These are phyloP conservation scores for Parnassius mnemosyne DNA, from an alignment of 2,888 invertebrate genomes.

Conservation along the genomic window DNA sequence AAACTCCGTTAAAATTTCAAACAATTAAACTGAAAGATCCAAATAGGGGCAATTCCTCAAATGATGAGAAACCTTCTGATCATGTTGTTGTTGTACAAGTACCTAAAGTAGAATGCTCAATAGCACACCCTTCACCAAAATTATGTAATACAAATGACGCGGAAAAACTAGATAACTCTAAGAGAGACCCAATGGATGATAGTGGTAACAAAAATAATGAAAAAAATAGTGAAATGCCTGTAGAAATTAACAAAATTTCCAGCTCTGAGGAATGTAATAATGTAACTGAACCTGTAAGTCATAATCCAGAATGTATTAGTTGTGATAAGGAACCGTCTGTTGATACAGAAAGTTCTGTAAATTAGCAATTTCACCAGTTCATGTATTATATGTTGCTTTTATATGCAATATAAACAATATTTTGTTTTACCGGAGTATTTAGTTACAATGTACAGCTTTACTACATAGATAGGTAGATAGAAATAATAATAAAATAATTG, in stretches of 20 bases:
- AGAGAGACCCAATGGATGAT: constrained; percentile 5
- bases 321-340: neutral
- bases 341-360: constrained; percentile 7
- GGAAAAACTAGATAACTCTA: constrained; percentile 22
- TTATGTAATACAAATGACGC: constrained; percentile 21
- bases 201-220: constrained; percentile 14
- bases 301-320: neutral
- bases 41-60: constrained; percentile 45
- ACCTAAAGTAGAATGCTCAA: constrained; percentile 59
- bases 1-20: constrained; percentile 62
- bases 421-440: constrained; percentile 16
- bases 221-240: constrained; percentile 1
- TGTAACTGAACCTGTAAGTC: neutral
- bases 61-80: constrained; percentile 55
- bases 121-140: constrained; percentile 35
- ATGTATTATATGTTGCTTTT: constrained; percentile 12
- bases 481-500: constrained; percentile 21
- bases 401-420: constrained; percentile 11
- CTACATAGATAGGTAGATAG: constrained; percentile 26
- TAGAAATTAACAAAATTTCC: neutral
- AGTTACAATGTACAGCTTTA: constrained; percentile 29
- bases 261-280: constrained; percentile 5
- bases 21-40: constrained; percentile 86
- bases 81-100: constrained; percentile 69
- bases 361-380: constrained; percentile 5